Base-by-base conservation (phyloP, 2,888 invertebrate genomes). In the Drosophila mimica region DNA sequence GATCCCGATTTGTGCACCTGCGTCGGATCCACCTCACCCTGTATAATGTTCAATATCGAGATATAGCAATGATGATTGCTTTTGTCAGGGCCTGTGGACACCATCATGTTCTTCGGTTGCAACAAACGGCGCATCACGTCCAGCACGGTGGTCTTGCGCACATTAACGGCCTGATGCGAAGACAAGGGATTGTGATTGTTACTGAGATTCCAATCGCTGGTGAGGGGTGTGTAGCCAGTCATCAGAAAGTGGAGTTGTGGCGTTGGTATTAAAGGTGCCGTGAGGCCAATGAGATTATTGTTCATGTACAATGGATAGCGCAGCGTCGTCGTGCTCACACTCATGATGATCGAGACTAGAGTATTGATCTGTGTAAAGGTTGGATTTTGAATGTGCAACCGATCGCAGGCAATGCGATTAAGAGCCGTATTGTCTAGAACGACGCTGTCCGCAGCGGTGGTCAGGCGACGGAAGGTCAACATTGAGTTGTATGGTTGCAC, bases 21-120 rank as follows among this genome's bases (percentile, higher is more conserved):
- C 0, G 98, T 98, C 11, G 99, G 98, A 94, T 99, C 99, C 11
- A 99, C 98, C 94, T 99, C 99, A 53, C 99, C 98, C 96, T 97
- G 97, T 93, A 99, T 99, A 69, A 99, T 99, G 92, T 99, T 99
- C 25, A 99, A 94, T 91, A 99, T 99, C 8, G 99, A 98, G 92
- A 99, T 98, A 93, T 99, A 99, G 93, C 99, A 99, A 94, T 98
- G 98, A 72, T 96, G 96, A 70, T 97, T 96, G 76, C 96, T 96
- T 88, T 98, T 95, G 92, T 99, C 98, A 13, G 97, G 96, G 20
- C 97, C 97, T 6, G 99, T 98, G 0, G 99, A 99, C 1, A 99
- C 99, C 99, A 99, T 99, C 99, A 99, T 99, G 93, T 99, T 99
- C 94, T 99, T 99, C 11, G 99, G 99, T 93, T 99, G 99, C 62